Base-by-base conservation (phyloP, 2,113 vertebrate genomes). In the Gobiocypris rarus region DNA sequence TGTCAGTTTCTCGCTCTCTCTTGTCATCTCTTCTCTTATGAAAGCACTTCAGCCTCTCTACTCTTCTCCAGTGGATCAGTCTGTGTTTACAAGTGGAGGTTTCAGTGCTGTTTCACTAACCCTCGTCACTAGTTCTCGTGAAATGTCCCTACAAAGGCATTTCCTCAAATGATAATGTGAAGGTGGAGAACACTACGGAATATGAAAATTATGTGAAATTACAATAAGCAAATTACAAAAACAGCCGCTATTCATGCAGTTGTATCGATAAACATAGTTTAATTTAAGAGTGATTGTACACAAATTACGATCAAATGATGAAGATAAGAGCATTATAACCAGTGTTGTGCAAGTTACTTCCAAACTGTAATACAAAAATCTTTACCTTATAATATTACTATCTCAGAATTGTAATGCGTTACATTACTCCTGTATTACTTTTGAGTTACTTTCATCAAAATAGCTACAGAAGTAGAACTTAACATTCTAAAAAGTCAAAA, bases 41-140 rank as follows among this genome's bases (percentile, higher is more conserved):
- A 70, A 54, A 70, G 75, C 28, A 58, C 52, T 41, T 38, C 52
- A 77, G 31, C 26, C 45, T 54, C 31, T 24, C 22, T 14, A 31
- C 26, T 81, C 65, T 71, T 11, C 22, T 80, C 24, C 9, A 80
- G 77, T 28, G 41, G 26, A 80, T 50, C 24, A 2, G 10, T 80
- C 38, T 19, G 13, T 58, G 13, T 63, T 63, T 24, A 79, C n/a
- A 79, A 48, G 41, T 65, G 41, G n/a, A 28, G 5, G 45, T 65
- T 80, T 50, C 15, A 61, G 31, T 41, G n/a, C 14, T 17, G 2
- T 48, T 28, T 50, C 14, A 31, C 2, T 31, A 26, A 80, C 50
- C 17, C 24, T 65, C 19, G 15, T 28, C 13, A 75, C 13, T 50
- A 26, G 24, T 48, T 67, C 17, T 22, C 9, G 13, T 54, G 59